Base-by-base conservation (phyloP, 2,888 invertebrate genomes). In the Mechanitis mazaeus region DNA sequence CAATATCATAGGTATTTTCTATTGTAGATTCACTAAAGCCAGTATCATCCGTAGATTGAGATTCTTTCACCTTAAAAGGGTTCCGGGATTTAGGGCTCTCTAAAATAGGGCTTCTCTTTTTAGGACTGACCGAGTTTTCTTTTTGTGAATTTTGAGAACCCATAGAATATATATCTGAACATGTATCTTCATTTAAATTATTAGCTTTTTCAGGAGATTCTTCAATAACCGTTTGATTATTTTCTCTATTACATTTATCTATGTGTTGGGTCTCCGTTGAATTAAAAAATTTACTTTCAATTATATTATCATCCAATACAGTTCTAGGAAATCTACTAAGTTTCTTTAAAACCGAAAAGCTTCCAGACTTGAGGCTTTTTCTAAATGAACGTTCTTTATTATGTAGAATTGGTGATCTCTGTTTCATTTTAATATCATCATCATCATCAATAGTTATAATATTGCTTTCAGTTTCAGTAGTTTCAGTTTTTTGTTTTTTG, bases 211-310 rank as follows among this genome's bases (percentile, higher is more conserved):
- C 80, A 0, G 79, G 78, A 9, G 82, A 80, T 66, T 80, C 79
- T 58, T 80, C 77, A 57, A 77, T 69, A 7, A 64, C 71, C 42
- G 75, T 68, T 54, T 61, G 55, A 42, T 64, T 66, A 53, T 68
- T 75, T 60, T 33, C 42, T 55, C 31, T 55, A 55, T 47, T 46
- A 12, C 7, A 6, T 11, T 54, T 45, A 38, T 33, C 56, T 7
- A 50, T 38, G 1, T 45, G 33, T 38, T 50, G 35, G 20, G 69
- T 64, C 55, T 76, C 64, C 54, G 77, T 76, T 0, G 76, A 62
- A 62, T 76, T 76, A 71, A 93, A 93, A 75, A 92, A 93, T 60
- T 92, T 91, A 71, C 93, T 93, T 71, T 92, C 91, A 3, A 93
- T 90, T n/a, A 91, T 77, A 72, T 85, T 80, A 58, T 80, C 75